These are phyloP conservation scores for Andrena camellia DNA, from an alignment of 2,888 invertebrate species.

Conservation along the genomic window DNA sequence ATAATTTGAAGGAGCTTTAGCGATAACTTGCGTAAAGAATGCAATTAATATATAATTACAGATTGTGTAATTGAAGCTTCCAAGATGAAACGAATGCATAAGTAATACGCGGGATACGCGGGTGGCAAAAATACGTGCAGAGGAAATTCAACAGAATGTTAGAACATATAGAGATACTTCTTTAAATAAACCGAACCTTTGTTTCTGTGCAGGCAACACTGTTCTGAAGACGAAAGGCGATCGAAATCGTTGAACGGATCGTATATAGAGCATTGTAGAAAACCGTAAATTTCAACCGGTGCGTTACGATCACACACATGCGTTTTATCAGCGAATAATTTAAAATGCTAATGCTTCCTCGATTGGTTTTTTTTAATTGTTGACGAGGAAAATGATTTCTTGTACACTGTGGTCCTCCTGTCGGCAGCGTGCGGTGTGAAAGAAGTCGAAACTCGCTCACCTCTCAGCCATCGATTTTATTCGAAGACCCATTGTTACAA, in stretches of 20 bases:
- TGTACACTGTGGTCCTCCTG: not conserved
- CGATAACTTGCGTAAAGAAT: not conserved
- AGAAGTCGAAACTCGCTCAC: conserved; percentile 43
- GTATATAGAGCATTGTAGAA: conserved; percentile 36
- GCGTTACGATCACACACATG: conserved; percentile 5
- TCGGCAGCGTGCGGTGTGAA: conserved; percentile 30
- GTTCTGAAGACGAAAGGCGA: conserved; percentile 20
- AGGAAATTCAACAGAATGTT: not conserved
- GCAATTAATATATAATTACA: conserved; percentile 1
- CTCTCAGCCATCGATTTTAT: conserved; percentile 16
- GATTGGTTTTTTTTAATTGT: conserved; percentile 1
- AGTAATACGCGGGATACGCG: not conserved
- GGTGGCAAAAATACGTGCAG: not conserved
- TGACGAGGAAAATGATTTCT: conserved; percentile 7
- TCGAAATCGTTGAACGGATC: conserved; percentile 11
- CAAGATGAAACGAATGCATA: not conserved
- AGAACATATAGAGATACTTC: conserved; percentile 3
- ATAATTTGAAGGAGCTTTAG: not conserved
- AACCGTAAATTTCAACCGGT: not conserved
- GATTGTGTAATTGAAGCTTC: not conserved
- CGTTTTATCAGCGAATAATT: conserved; percentile 16
- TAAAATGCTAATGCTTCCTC: not conserved
- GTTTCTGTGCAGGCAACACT: conserved; percentile 3
- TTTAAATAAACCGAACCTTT: conserved; percentile 42
- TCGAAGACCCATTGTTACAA: conserved; percentile 9